Base-by-base conservation (phyloP, 1,140 invertebrate genomes). In the Rhynchophorus ferrugineus region DNA sequence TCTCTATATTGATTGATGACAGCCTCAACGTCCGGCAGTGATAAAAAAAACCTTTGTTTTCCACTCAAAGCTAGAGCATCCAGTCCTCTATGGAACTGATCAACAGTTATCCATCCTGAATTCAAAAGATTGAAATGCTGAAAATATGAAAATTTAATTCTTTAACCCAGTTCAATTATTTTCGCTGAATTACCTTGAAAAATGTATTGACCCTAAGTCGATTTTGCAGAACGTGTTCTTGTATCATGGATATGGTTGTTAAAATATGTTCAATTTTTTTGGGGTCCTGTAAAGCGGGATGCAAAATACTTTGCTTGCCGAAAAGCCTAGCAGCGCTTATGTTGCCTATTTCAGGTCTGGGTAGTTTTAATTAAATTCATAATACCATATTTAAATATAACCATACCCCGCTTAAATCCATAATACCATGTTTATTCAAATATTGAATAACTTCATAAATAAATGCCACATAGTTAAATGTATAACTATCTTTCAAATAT, bases 401-500 rank as follows among this genome's bases (percentile, higher is more conserved):
- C 16, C 63, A 70, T 66, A 78, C 78, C 38, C 73, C 72, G 8
- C 75, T 76, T 0, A 78, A 60, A 59, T 77, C 73, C 21, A 72
- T 54, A 46, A 80, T 75, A 44, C 77, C 76, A 55, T 80, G 70
- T 38, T 72, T 69, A 53, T 81, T 73, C 9, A 83, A 74, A 47
- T 75, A 77, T 33, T 76, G 45, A 24, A 72, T 67, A 6, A 68
- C 59, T 17, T 73, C 74, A 20, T 78, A 74, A 0, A 86, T 61
- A 59, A 86, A 86, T 14, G 81, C 81, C 9, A 84, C 75, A 60
- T 85, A 85, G 67, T 85, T 84, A 0, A 85, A 63, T 6, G 81
- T 79, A 64, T 84, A 85, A 2, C 75, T 75, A 65, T 85, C 78
- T 57, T 81, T 83, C 46, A 81, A 72, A 60, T 81, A 85, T 57